These are phyloP conservation scores for Thryonomys swinderianus DNA, from an alignment of 2,113 vertebrate genomes.

Conservation along the genomic window DNA sequence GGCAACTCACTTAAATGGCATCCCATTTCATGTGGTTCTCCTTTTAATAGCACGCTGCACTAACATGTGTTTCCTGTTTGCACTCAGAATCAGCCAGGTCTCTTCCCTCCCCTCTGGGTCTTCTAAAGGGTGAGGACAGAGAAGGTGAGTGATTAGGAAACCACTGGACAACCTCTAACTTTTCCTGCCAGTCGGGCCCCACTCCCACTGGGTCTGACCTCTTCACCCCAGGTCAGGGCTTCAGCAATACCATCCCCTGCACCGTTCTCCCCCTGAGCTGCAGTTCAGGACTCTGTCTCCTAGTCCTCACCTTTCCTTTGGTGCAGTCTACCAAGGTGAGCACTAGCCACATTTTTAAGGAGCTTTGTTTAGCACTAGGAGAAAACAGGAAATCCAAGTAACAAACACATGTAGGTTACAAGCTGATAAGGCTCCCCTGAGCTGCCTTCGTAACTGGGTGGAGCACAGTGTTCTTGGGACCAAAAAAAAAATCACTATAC, in stretches of 20 bases:
- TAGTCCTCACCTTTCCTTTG: background rate
- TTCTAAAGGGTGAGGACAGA: background rate
- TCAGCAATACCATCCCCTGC: background rate
- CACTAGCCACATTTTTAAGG: background rate
- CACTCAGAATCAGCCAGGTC: constrained; percentile 4
- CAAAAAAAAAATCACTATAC: background rate
- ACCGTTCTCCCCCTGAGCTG: background rate
- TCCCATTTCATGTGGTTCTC: background rate
- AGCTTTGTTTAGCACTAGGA: background rate
- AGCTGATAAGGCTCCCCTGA: background rate
- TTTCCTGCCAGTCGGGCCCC: background rate
- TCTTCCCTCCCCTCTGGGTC: background rate
- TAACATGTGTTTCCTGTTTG: background rate
- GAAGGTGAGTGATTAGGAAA: background rate
- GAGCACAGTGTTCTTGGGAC: background rate
- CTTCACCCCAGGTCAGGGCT: accelerated
- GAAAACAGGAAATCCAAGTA: background rate
- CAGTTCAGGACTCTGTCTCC: background rate
- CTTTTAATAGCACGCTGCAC: background rate
- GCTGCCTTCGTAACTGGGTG: background rate
- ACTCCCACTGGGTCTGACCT: background rate
- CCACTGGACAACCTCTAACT: background rate
- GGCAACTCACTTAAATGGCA: constrained; percentile 20
- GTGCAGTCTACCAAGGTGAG: background rate
- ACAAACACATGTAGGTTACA: background rate